These are phyloP conservation scores for Aeoliscus strigatus DNA, from an alignment of 2,797 vertebrate genomes.

Conservation along the genomic window DNA sequence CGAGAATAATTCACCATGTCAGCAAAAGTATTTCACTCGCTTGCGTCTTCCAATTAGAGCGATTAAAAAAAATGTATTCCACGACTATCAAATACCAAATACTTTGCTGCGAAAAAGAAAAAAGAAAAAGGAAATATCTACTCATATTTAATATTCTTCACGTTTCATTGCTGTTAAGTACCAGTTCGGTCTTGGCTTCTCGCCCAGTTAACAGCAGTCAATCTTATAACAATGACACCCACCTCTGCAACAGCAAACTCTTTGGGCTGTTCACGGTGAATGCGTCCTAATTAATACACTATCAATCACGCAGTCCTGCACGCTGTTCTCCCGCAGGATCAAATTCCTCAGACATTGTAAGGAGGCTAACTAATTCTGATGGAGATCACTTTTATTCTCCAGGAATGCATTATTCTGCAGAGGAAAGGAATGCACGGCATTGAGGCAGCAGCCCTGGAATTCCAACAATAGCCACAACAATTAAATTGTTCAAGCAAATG, in stretches of 20 bases:
- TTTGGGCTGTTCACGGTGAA: conserved; percentile 33
- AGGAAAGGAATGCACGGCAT: conserved; percentile 60
- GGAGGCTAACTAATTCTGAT: conserved; percentile 61
- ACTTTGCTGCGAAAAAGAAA: no score
- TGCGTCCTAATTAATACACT: conserved; percentile 54
- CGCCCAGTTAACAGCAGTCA: conserved; percentile 23
- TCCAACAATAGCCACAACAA: conserved; percentile 53
- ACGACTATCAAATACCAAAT: not conserved
- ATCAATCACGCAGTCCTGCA: conserved; percentile 62
- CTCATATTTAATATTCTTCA: no score
- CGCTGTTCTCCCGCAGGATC: conserved; percentile 43
- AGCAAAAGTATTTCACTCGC: conserved; percentile 9
- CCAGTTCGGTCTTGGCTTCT: conserved; percentile 1
- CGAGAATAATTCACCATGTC: conserved; percentile 22
- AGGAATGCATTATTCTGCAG: conserved; percentile 67
- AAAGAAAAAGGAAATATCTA: no score
- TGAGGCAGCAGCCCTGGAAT: conserved; percentile 57
- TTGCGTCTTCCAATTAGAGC: conserved; percentile 3
- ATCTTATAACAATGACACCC: conserved; percentile 48
- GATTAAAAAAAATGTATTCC: not conserved
- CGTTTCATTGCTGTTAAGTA: conserved; percentile 2
- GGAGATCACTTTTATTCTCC: conserved; percentile 66
- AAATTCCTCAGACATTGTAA: conserved; percentile 66
- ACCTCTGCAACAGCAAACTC: conserved; percentile 20
- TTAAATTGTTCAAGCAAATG: conserved; percentile 65